Conservation (phyloP, 1,140 invertebrate genomes). For the Thrips palmi region DNA sequence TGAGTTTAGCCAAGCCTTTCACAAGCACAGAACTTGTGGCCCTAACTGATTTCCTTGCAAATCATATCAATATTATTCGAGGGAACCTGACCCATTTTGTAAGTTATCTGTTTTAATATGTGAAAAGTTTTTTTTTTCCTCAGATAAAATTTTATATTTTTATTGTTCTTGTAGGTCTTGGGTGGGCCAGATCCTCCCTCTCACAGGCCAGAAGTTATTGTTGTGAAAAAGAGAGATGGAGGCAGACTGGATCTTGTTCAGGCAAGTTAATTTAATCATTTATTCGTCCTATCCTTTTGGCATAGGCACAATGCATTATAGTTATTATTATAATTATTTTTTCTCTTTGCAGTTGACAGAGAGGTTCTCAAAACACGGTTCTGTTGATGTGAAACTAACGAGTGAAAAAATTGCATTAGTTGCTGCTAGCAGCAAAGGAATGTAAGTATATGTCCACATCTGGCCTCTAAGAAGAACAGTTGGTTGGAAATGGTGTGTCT, state of each 20-base stretch:
- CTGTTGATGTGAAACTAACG: background rate
- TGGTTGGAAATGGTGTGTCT: no score
- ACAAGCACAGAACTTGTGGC: background rate
- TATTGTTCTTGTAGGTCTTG: conserved; percentile 7
- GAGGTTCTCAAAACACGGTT: background rate
- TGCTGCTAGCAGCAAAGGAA: background rate
- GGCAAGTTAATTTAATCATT: conserved; percentile 3
- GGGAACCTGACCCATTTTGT: conserved; percentile 5
- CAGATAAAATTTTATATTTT: no score
- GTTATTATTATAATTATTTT: no score
- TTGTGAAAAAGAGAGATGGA: background rate
- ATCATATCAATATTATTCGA: conserved; percentile 3
- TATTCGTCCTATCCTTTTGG: no score
- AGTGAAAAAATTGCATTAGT: background rate
- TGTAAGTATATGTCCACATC: background rate
- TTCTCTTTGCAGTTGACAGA: background rate
- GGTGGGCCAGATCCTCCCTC: conserved; percentile 8
- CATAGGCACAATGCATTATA: no score
- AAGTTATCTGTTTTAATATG: no score
- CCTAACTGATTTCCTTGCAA: background rate
- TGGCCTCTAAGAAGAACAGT: no score
- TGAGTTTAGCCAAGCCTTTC: conserved; percentile 1
- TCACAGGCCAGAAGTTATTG: conserved; percentile 1
- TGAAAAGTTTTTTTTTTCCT: no score
- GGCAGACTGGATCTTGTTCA: conserved; percentile 1